phyloP scores from a whole-genome alignment of 2,797 vertebrate genomes.

The Poecilia velifera region DNA sequence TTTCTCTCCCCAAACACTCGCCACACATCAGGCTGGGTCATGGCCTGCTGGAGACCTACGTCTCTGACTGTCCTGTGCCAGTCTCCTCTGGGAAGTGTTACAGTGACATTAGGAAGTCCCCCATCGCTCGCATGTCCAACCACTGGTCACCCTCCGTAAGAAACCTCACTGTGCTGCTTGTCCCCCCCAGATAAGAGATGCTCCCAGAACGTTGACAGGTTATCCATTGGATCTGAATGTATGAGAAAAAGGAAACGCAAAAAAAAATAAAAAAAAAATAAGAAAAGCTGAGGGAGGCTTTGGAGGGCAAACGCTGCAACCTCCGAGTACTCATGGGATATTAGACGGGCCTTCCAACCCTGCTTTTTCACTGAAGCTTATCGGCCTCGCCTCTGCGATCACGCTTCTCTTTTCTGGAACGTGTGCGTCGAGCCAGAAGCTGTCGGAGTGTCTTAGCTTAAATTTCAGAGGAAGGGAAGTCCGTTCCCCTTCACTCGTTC shows the following conservation, averaged over 20 bases:
- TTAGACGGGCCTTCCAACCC: slow-evolving; percentile 65
- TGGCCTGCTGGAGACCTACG: slow-evolving; percentile 57
- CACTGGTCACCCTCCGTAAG: slow-evolving; percentile 17
- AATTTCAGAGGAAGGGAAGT: slow-evolving; percentile 73
- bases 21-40: slow-evolving; percentile 70
- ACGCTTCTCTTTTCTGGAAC: slow-evolving; percentile 54
- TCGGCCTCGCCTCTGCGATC: slow-evolving; percentile 66
- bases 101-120: slow-evolving; percentile 53
- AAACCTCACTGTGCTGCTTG: slow-evolving; percentile 4
- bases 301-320: slow-evolving; percentile 52
- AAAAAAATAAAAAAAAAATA: neutral
- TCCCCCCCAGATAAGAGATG: slow-evolving; percentile 24
- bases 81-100: slow-evolving; percentile 60
- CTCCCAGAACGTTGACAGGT: slow-evolving; percentile 9
- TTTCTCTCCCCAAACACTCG: slow-evolving; percentile 61
- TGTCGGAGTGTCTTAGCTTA: slow-evolving; percentile 67
- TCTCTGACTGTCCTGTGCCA: slow-evolving; percentile 71
- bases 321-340: slow-evolving; percentile 73
- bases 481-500: slow-evolving; percentile 72
- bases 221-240: slow-evolving; percentile 3
- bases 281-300: slow-evolving; percentile 23
- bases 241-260: slow-evolving; percentile 27
- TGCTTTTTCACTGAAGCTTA: slow-evolving; percentile 69
- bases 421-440: slow-evolving; percentile 59
- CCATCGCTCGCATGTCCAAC: slow-evolving; percentile 44